Conservation (phyloP, 2,888 invertebrate genomes). For the Petrolisthes manimaculis region DNA sequence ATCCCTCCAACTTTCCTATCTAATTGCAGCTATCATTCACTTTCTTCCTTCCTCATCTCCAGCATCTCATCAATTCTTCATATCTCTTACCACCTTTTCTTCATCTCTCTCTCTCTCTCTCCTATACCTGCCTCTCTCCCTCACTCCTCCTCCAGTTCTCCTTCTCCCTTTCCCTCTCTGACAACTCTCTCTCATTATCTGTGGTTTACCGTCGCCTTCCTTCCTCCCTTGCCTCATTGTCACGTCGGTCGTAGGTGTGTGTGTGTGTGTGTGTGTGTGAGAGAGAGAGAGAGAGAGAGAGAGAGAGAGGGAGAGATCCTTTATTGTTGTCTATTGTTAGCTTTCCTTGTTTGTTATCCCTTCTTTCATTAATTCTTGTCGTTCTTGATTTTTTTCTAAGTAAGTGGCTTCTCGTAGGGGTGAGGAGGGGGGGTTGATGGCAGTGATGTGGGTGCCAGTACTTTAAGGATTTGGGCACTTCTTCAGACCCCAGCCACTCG, state of each 20-base stretch:
- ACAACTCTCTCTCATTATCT: neutral
- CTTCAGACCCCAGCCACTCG: neutral
- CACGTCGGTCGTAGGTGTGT: neutral
- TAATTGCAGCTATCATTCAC: neutral
- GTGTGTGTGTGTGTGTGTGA: neutral
- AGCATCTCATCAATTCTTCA: no score
- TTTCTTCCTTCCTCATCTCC: neutral
- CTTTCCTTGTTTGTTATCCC: neutral
- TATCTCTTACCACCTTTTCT: neutral
- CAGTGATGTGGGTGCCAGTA: neutral
- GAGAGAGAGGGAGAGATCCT: neutral
- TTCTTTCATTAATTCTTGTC: neutral
- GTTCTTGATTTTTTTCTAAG: neutral
- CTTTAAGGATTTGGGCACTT: neutral
- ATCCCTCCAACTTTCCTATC: neutral
- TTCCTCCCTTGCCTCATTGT: neutral
- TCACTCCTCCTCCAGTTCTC: neutral
- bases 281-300: neutral
- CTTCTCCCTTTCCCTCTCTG: conserved; percentile 1
- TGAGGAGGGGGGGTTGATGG: neutral
- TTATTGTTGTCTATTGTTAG: neutral
- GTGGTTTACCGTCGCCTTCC: neutral
- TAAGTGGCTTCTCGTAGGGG: neutral
- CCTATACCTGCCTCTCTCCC: conserved; percentile 3
- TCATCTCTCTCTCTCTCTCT: neutral